Percentiles rank a stretch among this genome's conserved stretches.
These are phyloP conservation scores for Campoplex nolae DNA, from an alignment of 2,888 invertebrate species.

Conservation along the genomic window DNA sequence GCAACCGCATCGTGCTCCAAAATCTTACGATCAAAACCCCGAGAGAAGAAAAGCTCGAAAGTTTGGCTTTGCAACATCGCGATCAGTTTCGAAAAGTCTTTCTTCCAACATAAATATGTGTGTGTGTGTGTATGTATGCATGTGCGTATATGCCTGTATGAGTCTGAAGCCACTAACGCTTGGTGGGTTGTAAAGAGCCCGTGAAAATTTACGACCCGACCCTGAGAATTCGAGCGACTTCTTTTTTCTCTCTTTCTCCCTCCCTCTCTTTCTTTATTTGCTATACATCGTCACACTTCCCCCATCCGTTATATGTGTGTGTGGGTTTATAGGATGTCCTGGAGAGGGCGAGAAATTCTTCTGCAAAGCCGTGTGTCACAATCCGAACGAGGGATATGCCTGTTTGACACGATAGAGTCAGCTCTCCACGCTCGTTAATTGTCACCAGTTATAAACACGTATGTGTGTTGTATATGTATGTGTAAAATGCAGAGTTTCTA, in stretches of 20 bases:
- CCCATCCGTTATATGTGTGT: neutral
- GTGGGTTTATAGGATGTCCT: conserved; percentile 33
- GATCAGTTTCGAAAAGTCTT: conserved; percentile 70
- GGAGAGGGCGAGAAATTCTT: conserved; percentile 65
- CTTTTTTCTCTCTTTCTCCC: conserved; percentile 27
- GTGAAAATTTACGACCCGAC: conserved; percentile 64
- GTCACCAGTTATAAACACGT: conserved; percentile 27
- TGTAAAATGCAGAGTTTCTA: neutral
- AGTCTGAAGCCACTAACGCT: conserved; percentile 36
- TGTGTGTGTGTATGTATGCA: conserved; percentile 11
- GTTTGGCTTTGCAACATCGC: conserved; percentile 27
- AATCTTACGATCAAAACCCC: conserved; percentile 29
- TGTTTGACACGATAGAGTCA: conserved; percentile 60
- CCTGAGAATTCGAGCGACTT: conserved; percentile 62
- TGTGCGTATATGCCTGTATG: conserved; percentile 1
- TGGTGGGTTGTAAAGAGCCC: conserved; percentile 54
- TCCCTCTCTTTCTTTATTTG: conserved; percentile 3
- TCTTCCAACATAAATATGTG: conserved; percentile 51
- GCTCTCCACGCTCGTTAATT: conserved; percentile 61
- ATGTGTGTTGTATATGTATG: neutral
- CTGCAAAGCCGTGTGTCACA: conserved; percentile 43
- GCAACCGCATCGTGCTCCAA: conserved; percentile 29
- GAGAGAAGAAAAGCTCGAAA: conserved; percentile 44
- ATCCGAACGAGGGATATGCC: conserved; percentile 55
- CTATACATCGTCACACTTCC: conserved; percentile 27